phyloP scores from a whole-genome alignment of 1,140 invertebrate species.

The Coenobita brevimanus region DNA sequence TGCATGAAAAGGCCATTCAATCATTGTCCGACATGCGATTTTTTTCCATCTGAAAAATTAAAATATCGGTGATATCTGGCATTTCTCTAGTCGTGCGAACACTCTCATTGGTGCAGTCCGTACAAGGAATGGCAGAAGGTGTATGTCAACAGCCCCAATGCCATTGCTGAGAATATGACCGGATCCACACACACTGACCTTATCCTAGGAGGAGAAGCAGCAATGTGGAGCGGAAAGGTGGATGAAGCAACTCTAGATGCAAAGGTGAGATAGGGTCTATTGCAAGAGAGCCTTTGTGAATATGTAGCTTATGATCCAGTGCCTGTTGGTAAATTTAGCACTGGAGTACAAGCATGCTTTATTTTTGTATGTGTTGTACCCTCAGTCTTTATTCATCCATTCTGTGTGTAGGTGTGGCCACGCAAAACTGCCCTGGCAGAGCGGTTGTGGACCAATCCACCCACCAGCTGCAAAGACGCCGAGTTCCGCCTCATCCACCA shows the following conservation, averaged over 20 bases:
- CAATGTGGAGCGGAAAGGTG: conserved; percentile 88
- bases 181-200: conserved; percentile 69
- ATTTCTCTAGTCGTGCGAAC: no score
- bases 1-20: no score
- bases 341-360: no score
- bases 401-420: conserved; percentile 58
- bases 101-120: conserved; percentile 83
- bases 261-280: conserved; percentile 53
- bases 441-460: conserved; percentile 84
- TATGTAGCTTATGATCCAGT: no score
- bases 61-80: no score
- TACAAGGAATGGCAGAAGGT: conserved; percentile 92
- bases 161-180: conserved; percentile 73
- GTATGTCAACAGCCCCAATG: conserved; percentile 83
- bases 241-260: conserved; percentile 55
- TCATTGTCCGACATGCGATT: no score
- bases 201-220: conserved; percentile 82
- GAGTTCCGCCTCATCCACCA: conserved; percentile 82
- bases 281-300: no score
- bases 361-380: no score
- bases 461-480: conserved; percentile 75
- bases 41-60: no score
- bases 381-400: no score
- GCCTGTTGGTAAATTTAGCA: no score
- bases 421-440: conserved; percentile 81